These are phyloP conservation scores for Apistogramma diplotaenia DNA, from an alignment of 2,113 vertebrate genomes.

Conservation along the genomic window DNA sequence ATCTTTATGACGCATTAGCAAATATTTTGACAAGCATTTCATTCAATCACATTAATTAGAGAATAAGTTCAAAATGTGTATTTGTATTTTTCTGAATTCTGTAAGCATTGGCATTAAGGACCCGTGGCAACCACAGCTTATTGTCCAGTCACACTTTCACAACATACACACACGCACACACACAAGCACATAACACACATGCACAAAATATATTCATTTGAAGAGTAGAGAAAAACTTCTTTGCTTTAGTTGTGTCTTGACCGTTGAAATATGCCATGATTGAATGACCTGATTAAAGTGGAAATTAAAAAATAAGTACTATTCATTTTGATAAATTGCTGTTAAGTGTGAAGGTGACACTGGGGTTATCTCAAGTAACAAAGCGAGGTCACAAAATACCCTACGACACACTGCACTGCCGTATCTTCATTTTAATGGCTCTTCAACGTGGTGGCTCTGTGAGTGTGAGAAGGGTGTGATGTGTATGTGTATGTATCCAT, in stretches of 20 bases:
- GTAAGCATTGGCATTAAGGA: neutral
- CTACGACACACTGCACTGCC: neutral
- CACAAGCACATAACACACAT: neutral
- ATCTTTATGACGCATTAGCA: neutral
- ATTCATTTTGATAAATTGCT: neutral
- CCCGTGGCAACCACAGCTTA: constrained; percentile 56
- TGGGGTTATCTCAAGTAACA: neutral
- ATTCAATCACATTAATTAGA: neutral
- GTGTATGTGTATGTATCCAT: constrained; percentile 42
- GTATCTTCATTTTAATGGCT: neutral
- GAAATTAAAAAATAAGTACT: neutral
- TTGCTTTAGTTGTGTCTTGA: neutral
- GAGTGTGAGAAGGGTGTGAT: constrained; percentile 27
- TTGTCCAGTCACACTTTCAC: neutral
- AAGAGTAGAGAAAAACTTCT: neutral
- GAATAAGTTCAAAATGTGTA: neutral
- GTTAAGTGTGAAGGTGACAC: neutral
- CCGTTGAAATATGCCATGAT: neutral
- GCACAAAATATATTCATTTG: neutral
- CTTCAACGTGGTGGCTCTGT: neutral
- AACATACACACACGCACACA: neutral
- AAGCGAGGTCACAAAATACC: neutral
- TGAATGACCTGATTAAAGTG: neutral
- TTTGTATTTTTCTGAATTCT: neutral
- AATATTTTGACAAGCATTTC: neutral